Percentiles rank a stretch among this genome's conserved stretches.
Evolutionary conservation across 2,888 invertebrate species (phyloP).

Genomic region (Hydriomena furcata): DNA sequence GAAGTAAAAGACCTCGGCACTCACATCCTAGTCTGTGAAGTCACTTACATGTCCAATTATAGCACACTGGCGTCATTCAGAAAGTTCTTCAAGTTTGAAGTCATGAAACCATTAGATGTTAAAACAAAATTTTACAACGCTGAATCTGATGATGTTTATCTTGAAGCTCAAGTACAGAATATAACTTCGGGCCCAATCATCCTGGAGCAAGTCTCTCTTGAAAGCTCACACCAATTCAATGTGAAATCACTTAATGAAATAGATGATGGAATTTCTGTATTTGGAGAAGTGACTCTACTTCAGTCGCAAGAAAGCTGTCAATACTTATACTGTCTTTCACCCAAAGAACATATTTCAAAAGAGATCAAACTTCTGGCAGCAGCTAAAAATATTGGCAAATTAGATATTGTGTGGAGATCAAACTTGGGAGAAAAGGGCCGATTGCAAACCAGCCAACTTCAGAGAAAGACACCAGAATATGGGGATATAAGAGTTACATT

Average conservation of each 20-base stretch:
- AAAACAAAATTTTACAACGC: constrained; percentile 99
- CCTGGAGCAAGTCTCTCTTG: constrained; percentile 96
- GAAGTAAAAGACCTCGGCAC: constrained; percentile 99
- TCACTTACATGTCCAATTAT: constrained; percentile 92
- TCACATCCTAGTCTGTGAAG: constrained; percentile 98
- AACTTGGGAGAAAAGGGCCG: constrained; percentile 98
- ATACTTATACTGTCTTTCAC: constrained; percentile 96
- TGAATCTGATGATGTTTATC: constrained; percentile 90
- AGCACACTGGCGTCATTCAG: constrained; percentile 93
- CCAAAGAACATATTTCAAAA: constrained; percentile 88
- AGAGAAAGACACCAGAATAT: constrained; percentile 96
- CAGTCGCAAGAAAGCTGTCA: constrained; percentile 96
- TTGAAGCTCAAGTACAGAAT: constrained; percentile 93
- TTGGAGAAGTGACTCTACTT: constrained; percentile 90
- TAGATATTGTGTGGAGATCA: constrained; percentile 99
- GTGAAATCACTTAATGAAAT: constrained; percentile 89
- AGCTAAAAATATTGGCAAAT: constrained; percentile 95
- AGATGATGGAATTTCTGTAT: constrained; percentile 87
- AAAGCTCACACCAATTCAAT: constrained; percentile 95
- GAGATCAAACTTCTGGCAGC: constrained; percentile 91
- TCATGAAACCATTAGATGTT: constrained; percentile 98
- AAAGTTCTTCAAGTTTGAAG: constrained; percentile 99
- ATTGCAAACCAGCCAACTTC: constrained; percentile 96
- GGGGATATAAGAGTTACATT: constrained; percentile 95
- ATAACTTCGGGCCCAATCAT: constrained; percentile 96